Evolutionary conservation across 1,140 invertebrate genomes (phyloP).

Genomic region (Drosophila nannoptera): DNA sequence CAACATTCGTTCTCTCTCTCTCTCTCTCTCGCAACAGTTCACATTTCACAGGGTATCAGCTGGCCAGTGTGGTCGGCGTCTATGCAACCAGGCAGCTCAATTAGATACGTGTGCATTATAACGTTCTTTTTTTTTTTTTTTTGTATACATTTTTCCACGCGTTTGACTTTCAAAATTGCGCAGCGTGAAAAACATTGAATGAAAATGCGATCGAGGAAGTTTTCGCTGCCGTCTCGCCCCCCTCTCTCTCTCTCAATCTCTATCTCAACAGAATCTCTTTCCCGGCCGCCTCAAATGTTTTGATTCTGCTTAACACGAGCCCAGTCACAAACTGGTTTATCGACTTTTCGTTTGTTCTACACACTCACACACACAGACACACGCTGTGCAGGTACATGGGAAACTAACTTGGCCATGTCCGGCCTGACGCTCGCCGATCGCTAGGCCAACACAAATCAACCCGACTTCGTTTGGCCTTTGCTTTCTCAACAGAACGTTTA

Average conservation of each 20-base stretch:
- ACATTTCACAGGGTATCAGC: background rate
- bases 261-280: constrained; percentile 4
- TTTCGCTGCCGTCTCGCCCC: background rate
- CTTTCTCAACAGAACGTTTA: too few relatives aligned
- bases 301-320: constrained; percentile 60
- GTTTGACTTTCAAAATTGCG: constrained; percentile 44
- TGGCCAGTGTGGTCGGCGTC: background rate
- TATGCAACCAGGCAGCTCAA: background rate
- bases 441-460: constrained; percentile 18
- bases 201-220: constrained; percentile 40
- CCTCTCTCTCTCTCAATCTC: background rate
- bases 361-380: constrained; percentile 1
- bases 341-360: constrained; percentile 62
- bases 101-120: constrained; percentile 18
- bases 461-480: background rate
- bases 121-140: constrained; percentile 1
- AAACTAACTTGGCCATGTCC: constrained; percentile 31
- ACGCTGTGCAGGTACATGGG: constrained; percentile 16
- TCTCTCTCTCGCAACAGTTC: too few relatives aligned
- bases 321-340: constrained; percentile 72
- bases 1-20: too few relatives aligned
- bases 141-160: constrained; percentile 22
- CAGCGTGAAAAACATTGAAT: constrained; percentile 41
- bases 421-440: constrained; percentile 2
- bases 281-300: constrained; percentile 44